Conservation (phyloP, 2,113 vertebrate species). For the Conger conger region DNA sequence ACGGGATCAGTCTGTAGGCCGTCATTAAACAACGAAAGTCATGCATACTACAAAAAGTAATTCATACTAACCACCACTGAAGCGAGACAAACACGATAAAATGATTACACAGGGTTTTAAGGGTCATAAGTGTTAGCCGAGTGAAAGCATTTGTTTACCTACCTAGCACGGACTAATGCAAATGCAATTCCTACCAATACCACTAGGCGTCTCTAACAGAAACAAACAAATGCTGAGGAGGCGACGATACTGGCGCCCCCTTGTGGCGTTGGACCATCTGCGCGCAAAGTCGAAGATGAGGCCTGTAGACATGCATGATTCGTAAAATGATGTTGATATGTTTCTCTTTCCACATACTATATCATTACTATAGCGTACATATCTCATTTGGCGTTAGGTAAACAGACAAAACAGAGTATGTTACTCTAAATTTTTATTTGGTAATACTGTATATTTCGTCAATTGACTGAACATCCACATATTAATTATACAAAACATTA, state of each 20-base stretch:
- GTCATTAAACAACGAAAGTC: neutral
- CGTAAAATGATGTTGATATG: too few relatives aligned
- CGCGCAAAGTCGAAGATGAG: neutral
- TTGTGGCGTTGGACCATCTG: neutral
- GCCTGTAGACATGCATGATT: neutral
- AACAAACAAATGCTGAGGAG: neutral
- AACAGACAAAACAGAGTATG: constrained; percentile 13
- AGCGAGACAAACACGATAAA: neutral
- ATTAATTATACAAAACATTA: constrained; percentile 66
- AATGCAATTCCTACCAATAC: neutral
- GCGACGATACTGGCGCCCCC: neutral
- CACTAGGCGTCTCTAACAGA: neutral
- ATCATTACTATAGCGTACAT: too few relatives aligned
- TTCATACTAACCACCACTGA: neutral
- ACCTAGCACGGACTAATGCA: neutral
- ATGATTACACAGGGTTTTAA: neutral
- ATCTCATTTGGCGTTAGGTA: neutral
- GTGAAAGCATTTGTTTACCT: neutral
- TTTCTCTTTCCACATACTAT: too few relatives aligned
- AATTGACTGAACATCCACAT: constrained; percentile 67
- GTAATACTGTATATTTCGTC: constrained; percentile 74
- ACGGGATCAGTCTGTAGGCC: neutral
- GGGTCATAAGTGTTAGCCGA: neutral
- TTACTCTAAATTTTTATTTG: constrained; percentile 63
- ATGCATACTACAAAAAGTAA: neutral